Conservation (phyloP, 2,797 vertebrate genomes). For the Gambelia wislizenii region DNA sequence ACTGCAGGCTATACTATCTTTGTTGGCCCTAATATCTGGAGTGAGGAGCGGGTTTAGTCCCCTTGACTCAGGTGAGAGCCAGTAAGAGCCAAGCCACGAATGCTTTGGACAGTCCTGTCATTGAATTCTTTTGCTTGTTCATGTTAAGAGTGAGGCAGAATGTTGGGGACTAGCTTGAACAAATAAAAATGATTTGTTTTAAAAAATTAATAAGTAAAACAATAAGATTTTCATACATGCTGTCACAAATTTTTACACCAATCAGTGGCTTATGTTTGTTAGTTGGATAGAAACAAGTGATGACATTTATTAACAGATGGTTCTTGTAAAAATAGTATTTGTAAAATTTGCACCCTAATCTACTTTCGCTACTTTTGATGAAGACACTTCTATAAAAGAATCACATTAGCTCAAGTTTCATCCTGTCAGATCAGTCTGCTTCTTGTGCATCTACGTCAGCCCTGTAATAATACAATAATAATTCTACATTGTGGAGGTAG, state of each 20-base stretch:
- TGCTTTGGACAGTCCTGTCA: not conserved
- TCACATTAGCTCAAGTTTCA: constrained; percentile 37
- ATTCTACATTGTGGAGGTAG: constrained; percentile 1
- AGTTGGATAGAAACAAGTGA: not conserved
- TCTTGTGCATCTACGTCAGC: not conserved
- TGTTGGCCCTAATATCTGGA: not conserved
- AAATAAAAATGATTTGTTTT: not conserved
- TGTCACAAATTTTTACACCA: not conserved
- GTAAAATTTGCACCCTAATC: not conserved
- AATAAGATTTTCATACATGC: not conserved
- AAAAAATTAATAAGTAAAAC: not conserved
- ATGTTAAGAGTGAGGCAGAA: not conserved
- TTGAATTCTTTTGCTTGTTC: not conserved
- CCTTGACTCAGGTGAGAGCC: not conserved
- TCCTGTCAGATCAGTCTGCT: not conserved
- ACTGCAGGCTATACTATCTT: not conserved
- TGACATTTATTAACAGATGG: not conserved
- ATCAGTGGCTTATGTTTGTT: not conserved
- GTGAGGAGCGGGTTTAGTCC: not conserved
- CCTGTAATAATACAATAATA: not conserved
- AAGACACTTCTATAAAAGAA: not conserved
- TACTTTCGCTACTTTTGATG: constrained; percentile 32
- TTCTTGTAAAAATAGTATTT: not conserved
- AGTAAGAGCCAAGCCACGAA: not conserved
- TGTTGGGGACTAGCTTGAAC: not conserved